Percentiles rank a stretch among this genome's conserved stretches.
Conservation (phyloP, 1,140 invertebrate genomes). For the Caenorhabditis remanei region DNA sequence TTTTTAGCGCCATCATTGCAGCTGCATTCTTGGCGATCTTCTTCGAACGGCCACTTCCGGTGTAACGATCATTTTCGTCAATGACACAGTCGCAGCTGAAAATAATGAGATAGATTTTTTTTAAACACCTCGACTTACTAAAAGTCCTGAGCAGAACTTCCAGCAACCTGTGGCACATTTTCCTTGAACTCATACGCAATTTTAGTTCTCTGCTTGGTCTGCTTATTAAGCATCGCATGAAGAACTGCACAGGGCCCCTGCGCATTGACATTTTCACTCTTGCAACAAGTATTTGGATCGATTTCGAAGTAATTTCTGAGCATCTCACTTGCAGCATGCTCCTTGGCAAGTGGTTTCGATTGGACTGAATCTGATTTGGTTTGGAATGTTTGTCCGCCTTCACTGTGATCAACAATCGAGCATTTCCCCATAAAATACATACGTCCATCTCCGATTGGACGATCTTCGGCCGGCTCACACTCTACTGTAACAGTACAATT, state of each 20-base stretch:
- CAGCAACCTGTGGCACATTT: slow-evolving; percentile 16
- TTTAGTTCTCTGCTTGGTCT: neutral
- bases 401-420: slow-evolving; percentile 2
- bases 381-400: neutral
- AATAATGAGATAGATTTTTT: neutral
- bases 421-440: neutral
- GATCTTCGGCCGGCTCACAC: neutral
- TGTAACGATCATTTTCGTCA: slow-evolving; percentile 23
- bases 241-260: slow-evolving; percentile 29
- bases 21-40: slow-evolving; percentile 58
- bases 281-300: neutral
- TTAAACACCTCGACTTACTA: neutral
- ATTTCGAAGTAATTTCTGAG: slow-evolving; percentile 53
- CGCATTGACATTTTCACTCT: neutral
- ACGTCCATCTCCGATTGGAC: neutral
- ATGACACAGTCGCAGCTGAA: slow-evolving; percentile 35
- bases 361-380: neutral
- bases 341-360: slow-evolving; percentile 25
- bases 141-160: neutral
- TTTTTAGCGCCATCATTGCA: slow-evolving; percentile 7
- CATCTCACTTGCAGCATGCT: neutral
- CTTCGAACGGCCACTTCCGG: slow-evolving; percentile 40
- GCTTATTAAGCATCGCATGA: slow-evolving; percentile 27
- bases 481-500: neutral
- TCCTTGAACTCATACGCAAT: slow-evolving; percentile 26